Base-by-base conservation (phyloP, 2,888 invertebrate genomes). In the Drosophila sordidapex region DNA sequence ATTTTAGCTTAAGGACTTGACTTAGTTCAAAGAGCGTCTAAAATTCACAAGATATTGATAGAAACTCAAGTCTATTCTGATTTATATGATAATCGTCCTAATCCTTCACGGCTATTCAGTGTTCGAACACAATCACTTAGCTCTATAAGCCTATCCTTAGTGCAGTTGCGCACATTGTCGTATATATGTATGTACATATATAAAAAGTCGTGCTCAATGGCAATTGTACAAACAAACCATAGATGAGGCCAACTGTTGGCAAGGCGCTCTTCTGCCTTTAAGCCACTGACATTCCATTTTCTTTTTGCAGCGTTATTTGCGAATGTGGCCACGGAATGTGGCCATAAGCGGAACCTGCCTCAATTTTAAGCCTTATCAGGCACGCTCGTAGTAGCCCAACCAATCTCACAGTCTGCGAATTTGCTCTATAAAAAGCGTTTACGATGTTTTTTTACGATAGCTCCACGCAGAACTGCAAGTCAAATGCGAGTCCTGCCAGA, bases 251-350 rank as follows among this genome's bases (percentile, higher is more conserved):
- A 77, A 57, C 46, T 63, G 59, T 63, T 67, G 67, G 48, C 53
- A 46, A 40, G 29, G 29, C 63, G 25, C 33, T 46, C 29, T 29
- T 43, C 25, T 13, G 15, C n/a, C 21, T 40, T 85, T 90, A 89
- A 83, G 85, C 74, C 76, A 84, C 85, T 82, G 82, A 59, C 82
- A 78, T 87, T 87, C 79, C 89, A 89, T 90, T 87, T 83, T 74
- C 52, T 51, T 51, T 35, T 64, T 59, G 60, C 56, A 69, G 71
- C 87, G 68, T 75, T 78, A 71, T 79, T 64, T 85, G 86, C 79
- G 65, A 74, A 67, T 80, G 68, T 66, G 46, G 46, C 46, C 46
- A 8, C 46, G 21, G 68, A 66, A 70, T 61, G 81, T 62, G 77
- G 64, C 43, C 29, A 53, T 33, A 48, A 56, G 46, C 56, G 60